Evolutionary conservation across 2,113 vertebrate genomes (phyloP), one percentile per base, ranked within the genome.

Genomic region (Solea solea): DNA sequence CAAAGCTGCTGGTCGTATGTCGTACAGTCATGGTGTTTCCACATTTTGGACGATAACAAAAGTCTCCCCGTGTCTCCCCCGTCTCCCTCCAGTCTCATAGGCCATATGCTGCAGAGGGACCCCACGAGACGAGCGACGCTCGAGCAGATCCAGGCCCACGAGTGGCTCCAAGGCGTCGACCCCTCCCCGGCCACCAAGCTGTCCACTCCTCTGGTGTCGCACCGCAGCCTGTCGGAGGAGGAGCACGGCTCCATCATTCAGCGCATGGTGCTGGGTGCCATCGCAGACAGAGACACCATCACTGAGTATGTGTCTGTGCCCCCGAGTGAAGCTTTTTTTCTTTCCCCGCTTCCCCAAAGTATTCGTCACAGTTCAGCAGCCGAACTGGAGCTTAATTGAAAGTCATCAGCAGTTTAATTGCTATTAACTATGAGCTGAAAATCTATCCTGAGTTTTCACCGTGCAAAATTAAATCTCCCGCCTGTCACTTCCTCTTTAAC

Each of bases 171-270:
- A 86, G 98, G 98, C 9, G 96, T 99, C 10, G 98, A 99, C 88
- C 98, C 98, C 1, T 99, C 98, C 10, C 98, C 98, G 3, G 97
- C 98, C 72, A 98, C 96, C 0, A 99, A 98, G 89, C 96, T 94
- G 67, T 98, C 95, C 85, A 98, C 97, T 75, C 98, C 98, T 21
- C 93, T 99, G 0, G 97, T 99, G 70, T 99, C 98, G 0, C 95
- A 99, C 74, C 97, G 97, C 88, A 98, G 96, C 42, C 93, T 99
- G 41, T 98, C 96, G 0, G 98, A 99, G 72, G 97, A 98, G 72
- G 98, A 99, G 67, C 98, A 99, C 89, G 95, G 97, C 82, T 94
- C 96, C 71, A 99, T 98, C 84, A 96, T 99, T 58, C 98, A 99
- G 64, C 96, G 97, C 69, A 98, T 99, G 97, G 98, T 99, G 67